Evolutionary conservation across 2,113 vertebrate genomes (phyloP).

Genomic region (Physeter macrocephalus): DNA sequence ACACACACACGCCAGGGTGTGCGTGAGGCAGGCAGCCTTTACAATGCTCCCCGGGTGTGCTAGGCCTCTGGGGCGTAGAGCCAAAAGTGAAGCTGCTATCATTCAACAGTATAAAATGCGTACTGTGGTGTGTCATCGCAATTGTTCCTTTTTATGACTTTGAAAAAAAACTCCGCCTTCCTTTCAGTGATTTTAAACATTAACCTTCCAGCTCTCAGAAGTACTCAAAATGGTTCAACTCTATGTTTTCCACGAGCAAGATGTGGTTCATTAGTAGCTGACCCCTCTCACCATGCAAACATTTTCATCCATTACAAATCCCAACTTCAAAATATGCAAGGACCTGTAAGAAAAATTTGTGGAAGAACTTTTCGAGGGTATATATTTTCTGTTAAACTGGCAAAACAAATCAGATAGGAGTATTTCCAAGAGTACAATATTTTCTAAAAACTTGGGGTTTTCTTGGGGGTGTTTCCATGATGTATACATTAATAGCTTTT

Average conservation of each 20-base stretch:
- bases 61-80: slow-evolving; percentile 51
- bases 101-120: slow-evolving; percentile 40
- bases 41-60: slow-evolving; percentile 60
- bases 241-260: not conserved
- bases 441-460: not conserved
- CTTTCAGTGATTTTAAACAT: slow-evolving; percentile 63
- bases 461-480: not conserved
- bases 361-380: not conserved
- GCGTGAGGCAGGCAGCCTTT: slow-evolving; percentile 43
- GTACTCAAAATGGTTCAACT: slow-evolving; percentile 14
- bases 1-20: slow-evolving; percentile 64
- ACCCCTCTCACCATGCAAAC: not conserved
- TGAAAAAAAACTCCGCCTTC: slow-evolving; percentile 25
- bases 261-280: not conserved
- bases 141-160: slow-evolving; percentile 60
- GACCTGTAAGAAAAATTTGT: not conserved
- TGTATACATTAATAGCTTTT: not conserved
- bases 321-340: not conserved
- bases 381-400: not conserved
- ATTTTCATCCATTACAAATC: not conserved
- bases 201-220: slow-evolving; percentile 53
- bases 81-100: slow-evolving; percentile 55
- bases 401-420: not conserved
- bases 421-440: not conserved
- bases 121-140: slow-evolving; percentile 54